phyloP scores from a whole-genome alignment of 2,113 vertebrate genomes.

The Euleptes europaea region DNA sequence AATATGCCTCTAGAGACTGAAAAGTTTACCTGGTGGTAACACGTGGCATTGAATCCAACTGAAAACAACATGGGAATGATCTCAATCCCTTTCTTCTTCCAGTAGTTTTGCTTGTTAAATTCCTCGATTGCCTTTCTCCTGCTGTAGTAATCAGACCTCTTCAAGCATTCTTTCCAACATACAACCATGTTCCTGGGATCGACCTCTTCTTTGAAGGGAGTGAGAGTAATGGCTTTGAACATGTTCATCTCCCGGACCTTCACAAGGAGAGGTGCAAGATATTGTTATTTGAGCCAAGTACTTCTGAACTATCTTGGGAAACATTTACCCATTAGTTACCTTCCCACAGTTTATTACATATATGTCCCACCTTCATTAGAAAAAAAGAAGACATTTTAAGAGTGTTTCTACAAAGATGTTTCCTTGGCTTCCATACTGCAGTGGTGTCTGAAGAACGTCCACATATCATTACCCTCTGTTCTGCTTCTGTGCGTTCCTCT shows the following conservation, averaged over 20 bases:
- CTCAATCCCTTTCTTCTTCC: constrained; percentile 86
- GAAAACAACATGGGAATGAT: constrained; percentile 84
- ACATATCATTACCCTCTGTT: too few species aligned
- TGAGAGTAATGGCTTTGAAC: constrained; percentile 76
- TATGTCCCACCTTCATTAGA: too few species aligned
- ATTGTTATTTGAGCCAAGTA: background rate
- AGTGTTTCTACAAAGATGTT: too few species aligned
- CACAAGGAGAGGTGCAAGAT: constrained; percentile 21
- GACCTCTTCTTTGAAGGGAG: constrained; percentile 80
- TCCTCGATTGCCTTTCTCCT: constrained; percentile 61
- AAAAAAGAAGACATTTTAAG: too few species aligned
- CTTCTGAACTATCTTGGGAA: background rate
- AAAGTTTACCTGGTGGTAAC: constrained; percentile 80
- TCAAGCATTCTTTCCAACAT: constrained; percentile 85
- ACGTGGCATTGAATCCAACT: constrained; percentile 73
- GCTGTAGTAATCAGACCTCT: constrained; percentile 64
- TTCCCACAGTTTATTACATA: too few species aligned
- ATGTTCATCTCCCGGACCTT: constrained; percentile 85
- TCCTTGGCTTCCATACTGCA: too few species aligned
- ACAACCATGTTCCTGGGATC: constrained; percentile 73
- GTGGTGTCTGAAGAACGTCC: too few species aligned
- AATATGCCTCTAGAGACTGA: background rate
- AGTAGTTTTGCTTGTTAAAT: constrained; percentile 82
- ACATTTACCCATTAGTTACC: background rate
- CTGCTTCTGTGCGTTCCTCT: too few species aligned